Base-by-base conservation (phyloP, 1,140 invertebrate genomes). In the Musca vetustissima region DNA sequence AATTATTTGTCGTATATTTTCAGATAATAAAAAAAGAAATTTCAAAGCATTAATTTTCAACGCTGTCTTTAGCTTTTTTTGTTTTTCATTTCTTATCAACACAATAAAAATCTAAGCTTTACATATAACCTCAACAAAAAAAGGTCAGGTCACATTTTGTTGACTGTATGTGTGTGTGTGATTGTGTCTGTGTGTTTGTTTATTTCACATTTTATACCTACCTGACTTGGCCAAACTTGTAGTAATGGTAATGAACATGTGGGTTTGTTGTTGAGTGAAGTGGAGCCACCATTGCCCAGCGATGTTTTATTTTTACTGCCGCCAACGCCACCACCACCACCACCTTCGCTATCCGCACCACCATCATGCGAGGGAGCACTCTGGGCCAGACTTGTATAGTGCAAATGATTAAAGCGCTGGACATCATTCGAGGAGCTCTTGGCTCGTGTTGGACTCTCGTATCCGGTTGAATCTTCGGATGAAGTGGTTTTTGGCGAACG, bases 161-260 rank as follows among this genome's bases (percentile, higher is more conserved):
- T 43, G 36, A 8, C 36, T 43, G 36, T 28, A 28, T 25, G 8
- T 13, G 36, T 43, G 36, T 43, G 1, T 43, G 36, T 43, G 36
- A 8, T 11, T 32, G 28, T 32, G 3, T 32, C 28, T 32, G 28
- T 32, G n/a, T 32, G 28, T 32, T 32, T 3, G n/a, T 11, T 43
- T 43, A 13, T 43, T 43, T 43, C 13, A 13, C 36, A 43, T 43
- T 43, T 43, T 9, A 9, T 61, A 53, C 66, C 71, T 75, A 83
- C 79, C 75, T 82, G 81, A 81, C 86, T 87, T 64, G 86, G 87
- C 86, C 86, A 87, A 83, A 90, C 87, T 75, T 90, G 88, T 43
- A 90, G 78, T 68, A 90, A 75, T 7, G 89, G 89, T 70, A 90
- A 80, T 24, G 86, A 87, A 75, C 86, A 87, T 70, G 85, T 84